These are phyloP conservation scores for Folsomia manolachei DNA, from an alignment of 2,888 invertebrate species.

Conservation along the genomic window DNA sequence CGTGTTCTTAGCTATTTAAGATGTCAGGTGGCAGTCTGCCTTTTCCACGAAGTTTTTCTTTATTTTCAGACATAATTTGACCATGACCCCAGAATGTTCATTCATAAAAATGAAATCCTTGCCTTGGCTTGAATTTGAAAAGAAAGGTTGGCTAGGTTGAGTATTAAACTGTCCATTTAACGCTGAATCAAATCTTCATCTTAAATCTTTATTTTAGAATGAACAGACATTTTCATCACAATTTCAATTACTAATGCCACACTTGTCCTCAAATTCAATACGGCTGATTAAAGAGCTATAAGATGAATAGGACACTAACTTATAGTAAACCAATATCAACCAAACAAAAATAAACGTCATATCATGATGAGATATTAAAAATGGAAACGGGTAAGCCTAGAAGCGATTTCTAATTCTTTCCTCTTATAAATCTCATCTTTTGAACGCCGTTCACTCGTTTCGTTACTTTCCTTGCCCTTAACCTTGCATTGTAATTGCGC, in stretches of 20 bases:
- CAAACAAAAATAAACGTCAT: not conserved
- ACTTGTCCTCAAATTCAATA: not conserved
- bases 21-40: conserved; percentile 22
- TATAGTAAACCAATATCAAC: no score
- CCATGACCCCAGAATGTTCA: not conserved
- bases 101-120: not conserved
- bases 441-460: no score
- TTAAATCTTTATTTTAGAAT: not conserved
- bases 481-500: not conserved
- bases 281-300: not conserved
- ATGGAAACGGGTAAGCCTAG: not conserved
- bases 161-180: not conserved
- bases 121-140: not conserved
- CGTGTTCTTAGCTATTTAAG: conserved; percentile 18
- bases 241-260: not conserved
- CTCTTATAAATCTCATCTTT: not conserved
- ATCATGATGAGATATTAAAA: not conserved
- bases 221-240: no score
- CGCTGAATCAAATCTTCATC: not conserved
- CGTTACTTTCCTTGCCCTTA: no score
- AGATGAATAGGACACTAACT: not conserved
- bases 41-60: not conserved
- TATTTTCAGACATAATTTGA: not conserved
- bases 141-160: not conserved
- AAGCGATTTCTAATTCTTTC: not conserved